A percentile compares a stretch with the other conserved stretches of the same genome.
Evolutionary conservation across 2,797 vertebrate genomes (phyloP).

Genomic region (Vespertilio murinus): DNA sequence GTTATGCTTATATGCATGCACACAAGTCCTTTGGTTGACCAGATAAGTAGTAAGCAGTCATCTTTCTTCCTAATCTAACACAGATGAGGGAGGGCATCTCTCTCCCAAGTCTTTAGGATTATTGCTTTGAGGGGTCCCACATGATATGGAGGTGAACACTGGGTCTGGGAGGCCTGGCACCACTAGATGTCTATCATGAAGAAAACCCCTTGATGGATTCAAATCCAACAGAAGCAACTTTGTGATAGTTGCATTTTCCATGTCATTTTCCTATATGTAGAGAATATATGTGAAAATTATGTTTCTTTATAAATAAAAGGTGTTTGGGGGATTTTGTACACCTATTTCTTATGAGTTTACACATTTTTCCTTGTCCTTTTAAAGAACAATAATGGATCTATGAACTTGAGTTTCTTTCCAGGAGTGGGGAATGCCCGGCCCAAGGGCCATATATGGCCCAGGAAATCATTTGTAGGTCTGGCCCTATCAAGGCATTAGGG

Average conservation of each 20-base stretch:
- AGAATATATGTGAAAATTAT: not conserved
- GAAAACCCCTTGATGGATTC: not conserved
- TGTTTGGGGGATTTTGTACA: not conserved
- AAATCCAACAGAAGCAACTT: not conserved
- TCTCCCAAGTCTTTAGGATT: not conserved
- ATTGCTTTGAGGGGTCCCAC: not conserved
- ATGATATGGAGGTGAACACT: not conserved
- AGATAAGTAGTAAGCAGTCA: not conserved
- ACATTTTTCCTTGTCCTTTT: slow-evolving; percentile 9
- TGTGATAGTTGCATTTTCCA: not conserved
- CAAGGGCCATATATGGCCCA: no score
- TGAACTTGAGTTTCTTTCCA: not conserved
- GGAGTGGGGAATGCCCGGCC: no score
- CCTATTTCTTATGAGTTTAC: not conserved
- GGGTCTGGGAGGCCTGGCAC: not conserved
- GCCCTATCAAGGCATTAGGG: no score
- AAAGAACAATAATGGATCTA: not conserved
- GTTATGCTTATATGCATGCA: no score
- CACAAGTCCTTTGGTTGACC: not conserved
- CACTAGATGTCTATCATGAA: not conserved
- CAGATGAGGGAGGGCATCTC: not conserved
- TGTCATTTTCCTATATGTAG: not conserved
- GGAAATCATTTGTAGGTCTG: no score
- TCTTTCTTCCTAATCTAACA: not conserved
- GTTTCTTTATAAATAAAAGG: not conserved